Evolutionary conservation across 2,888 invertebrate species (phyloP).

Genomic region (Caenorhabditis japonica): DNA sequence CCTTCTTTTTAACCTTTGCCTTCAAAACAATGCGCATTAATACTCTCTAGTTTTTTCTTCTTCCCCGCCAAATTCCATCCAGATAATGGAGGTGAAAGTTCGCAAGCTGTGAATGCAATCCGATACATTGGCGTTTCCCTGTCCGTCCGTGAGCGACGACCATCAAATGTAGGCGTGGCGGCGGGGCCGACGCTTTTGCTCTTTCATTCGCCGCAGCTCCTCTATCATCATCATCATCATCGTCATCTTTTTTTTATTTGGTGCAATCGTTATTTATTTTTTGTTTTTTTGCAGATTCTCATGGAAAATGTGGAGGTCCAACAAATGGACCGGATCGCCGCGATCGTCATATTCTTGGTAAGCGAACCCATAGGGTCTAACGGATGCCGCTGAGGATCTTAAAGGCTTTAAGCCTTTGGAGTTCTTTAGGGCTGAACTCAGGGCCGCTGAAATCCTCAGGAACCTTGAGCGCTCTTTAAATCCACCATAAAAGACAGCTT

Average conservation of each 20-base stretch:
- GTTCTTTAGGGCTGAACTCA: too few species aligned
- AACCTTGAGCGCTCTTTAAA: too few species aligned
- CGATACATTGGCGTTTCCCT: conserved; percentile 29
- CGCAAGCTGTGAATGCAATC: conserved; percentile 17
- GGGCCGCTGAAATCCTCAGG: too few species aligned
- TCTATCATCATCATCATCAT: neutral
- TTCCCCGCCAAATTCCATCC: conserved; percentile 8
- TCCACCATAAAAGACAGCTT: too few species aligned
- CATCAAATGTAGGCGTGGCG: conserved; percentile 32
- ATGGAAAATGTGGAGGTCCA: conserved; percentile 50
- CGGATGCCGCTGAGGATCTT: neutral
- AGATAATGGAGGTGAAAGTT: conserved; percentile 47
- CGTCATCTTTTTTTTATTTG: neutral
- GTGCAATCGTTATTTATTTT: neutral
- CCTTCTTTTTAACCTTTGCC: conserved; percentile 3
- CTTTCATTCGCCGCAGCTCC: conserved; percentile 2
- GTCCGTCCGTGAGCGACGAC: conserved; percentile 20
- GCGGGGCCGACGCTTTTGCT: neutral
- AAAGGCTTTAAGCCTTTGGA: neutral
- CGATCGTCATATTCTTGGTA: conserved; percentile 61
- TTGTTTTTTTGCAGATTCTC: conserved; percentile 36
- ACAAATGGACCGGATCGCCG: conserved; percentile 57
- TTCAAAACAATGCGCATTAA: too few species aligned
- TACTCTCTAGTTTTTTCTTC: conserved; percentile 1
- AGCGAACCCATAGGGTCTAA: conserved; percentile 5